phyloP scores from a whole-genome alignment of 2,888 invertebrate genomes.

The Diarsia rubi region DNA sequence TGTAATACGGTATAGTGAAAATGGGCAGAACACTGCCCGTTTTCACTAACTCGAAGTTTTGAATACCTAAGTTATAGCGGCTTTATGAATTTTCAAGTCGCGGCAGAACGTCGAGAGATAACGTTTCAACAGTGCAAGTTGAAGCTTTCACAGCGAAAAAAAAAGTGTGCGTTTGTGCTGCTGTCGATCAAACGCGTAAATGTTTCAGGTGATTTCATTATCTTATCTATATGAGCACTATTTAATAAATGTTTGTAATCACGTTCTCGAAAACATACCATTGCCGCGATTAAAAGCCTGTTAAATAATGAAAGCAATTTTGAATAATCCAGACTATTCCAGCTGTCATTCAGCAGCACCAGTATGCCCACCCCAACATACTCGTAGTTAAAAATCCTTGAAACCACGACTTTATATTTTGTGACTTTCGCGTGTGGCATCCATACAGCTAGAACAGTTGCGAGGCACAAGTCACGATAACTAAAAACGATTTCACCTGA shows the following conservation, averaged over 20 bases:
- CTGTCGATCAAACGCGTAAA: not conserved
- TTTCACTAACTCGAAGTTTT: not conserved
- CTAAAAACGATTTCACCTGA: slow-evolving; percentile 39
- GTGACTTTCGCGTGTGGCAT: slow-evolving; percentile 2
- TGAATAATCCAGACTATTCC: not conserved
- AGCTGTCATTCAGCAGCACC: not conserved
- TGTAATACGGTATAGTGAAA: no score
- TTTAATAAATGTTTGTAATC: no score
- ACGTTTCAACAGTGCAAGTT: not conserved
- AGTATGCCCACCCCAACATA: not conserved
- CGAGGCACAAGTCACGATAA: slow-evolving; percentile 12
- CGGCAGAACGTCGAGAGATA: not conserved
- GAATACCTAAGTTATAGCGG: not conserved
- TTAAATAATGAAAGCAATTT: not conserved
- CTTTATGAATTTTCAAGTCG: not conserved
- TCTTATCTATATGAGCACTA: no score
- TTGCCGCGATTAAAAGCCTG: not conserved
- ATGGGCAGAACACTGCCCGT: no score
- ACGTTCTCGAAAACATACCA: no score
- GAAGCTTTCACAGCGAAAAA: not conserved
- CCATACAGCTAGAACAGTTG: not conserved
- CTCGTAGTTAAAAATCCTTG: not conserved
- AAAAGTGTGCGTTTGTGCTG: not conserved
- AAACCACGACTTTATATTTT: not conserved
- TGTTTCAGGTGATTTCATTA: not conserved